Evolutionary conservation across 2,113 vertebrate species (phyloP).

Genomic region (Cyphomyrus discorhynchus): DNA sequence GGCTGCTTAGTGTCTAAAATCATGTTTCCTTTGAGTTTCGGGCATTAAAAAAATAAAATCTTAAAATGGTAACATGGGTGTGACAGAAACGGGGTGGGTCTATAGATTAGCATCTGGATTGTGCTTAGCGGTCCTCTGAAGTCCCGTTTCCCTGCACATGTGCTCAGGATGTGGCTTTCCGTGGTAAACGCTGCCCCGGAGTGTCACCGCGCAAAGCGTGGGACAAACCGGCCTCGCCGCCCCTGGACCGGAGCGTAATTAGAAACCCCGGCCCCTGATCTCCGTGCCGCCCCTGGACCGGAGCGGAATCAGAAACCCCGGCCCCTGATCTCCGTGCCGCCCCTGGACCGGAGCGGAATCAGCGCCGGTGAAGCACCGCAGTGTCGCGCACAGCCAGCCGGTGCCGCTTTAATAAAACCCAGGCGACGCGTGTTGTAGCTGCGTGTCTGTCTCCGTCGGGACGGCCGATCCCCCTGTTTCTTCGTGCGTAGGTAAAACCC

Average conservation of each 20-base stretch:
- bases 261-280: too few relatives aligned
- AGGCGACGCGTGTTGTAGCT: neutral
- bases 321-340: too few relatives aligned
- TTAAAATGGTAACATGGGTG: neutral
- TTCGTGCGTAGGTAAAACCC: neutral
- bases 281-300: too few relatives aligned
- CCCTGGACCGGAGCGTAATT: too few relatives aligned
- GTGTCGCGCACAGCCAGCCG: too few relatives aligned
- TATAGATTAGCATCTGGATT: conserved; percentile 38
- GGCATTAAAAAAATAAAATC: too few relatives aligned
- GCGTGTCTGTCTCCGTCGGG: neutral
- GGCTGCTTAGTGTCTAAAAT: neutral
- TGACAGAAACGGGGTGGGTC: neutral
- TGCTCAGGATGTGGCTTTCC: conserved; percentile 49
- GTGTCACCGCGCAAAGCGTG: conserved; percentile 32
- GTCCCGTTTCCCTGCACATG: conserved; percentile 42
- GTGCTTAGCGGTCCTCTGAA: conserved; percentile 31
- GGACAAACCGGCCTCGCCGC: conserved; percentile 25
- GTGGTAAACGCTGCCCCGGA: conserved; percentile 43
- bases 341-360: too few relatives aligned
- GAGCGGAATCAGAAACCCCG: too few relatives aligned
- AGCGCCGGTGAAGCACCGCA: too few relatives aligned
- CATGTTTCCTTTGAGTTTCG: neutral
- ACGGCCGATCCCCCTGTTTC: neutral
- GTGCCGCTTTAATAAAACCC: neutral